Conservation (phyloP, 2,113 vertebrate species). For the Cochlearius cochlearius region DNA sequence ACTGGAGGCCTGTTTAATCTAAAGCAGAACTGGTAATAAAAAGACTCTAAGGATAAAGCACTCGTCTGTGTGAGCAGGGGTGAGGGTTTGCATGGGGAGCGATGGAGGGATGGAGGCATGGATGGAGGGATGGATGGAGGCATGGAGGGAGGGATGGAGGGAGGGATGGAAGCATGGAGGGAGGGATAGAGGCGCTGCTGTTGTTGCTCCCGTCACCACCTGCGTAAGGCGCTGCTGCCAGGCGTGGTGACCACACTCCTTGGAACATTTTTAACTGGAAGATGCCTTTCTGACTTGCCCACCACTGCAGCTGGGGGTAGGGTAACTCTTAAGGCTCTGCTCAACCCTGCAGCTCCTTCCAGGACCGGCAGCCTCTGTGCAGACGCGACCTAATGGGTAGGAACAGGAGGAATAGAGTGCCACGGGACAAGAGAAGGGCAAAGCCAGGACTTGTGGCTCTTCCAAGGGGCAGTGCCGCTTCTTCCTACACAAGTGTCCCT, state of each 20-base stretch:
- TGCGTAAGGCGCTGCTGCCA: not conserved
- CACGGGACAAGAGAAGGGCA: not conserved
- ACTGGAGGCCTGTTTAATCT: constrained; percentile 5
- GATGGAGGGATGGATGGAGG: not conserved
- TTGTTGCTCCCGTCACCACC: not conserved
- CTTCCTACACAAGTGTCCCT: not conserved
- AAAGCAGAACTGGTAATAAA: constrained; percentile 57
- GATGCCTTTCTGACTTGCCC: not conserved
- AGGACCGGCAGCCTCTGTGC: not conserved
- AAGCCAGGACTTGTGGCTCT: not conserved
- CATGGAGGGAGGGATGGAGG: not conserved
- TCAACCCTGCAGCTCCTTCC: not conserved
- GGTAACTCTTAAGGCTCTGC: not conserved
- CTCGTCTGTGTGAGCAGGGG: not conserved
- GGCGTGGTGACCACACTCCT: not conserved
- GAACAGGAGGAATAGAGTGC: not conserved
- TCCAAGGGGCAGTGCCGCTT: not conserved
- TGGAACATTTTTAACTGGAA: too few relatives aligned
- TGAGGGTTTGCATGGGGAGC: not conserved
- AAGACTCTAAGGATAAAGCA: not conserved
- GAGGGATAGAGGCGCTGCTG: not conserved
- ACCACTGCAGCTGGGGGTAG: not conserved
- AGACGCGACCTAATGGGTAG: not conserved
- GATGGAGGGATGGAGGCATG: not conserved
- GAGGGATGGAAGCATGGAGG: too few relatives aligned